These are phyloP conservation scores for Malurus cyaneus DNA, from an alignment of 2,113 vertebrate species.

Conservation along the genomic window DNA sequence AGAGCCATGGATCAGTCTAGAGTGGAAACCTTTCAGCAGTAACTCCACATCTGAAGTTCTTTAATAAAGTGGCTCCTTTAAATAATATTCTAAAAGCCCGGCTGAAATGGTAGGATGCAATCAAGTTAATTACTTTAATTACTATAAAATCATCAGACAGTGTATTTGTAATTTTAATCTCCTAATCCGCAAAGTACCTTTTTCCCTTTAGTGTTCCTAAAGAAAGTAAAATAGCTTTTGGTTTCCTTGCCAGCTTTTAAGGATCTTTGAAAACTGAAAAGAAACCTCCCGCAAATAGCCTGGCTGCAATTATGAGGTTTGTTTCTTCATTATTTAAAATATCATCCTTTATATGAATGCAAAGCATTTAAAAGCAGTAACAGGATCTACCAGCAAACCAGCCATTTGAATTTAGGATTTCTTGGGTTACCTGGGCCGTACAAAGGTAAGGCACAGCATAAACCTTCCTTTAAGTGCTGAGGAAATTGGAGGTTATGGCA, in stretches of 20 bases:
- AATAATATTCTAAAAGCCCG: neutral
- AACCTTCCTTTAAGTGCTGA: neutral
- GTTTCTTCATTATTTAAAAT: neutral
- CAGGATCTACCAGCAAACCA: neutral
- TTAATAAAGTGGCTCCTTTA: neutral
- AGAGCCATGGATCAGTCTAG: neutral
- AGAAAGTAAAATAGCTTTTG: slow-evolving; percentile 19
- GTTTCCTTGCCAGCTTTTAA: slow-evolving; percentile 34
- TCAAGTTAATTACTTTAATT: slow-evolving; percentile 54
- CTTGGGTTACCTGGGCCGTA: neutral
- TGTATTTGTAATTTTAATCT: slow-evolving; percentile 52
- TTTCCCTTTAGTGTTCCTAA: slow-evolving; percentile 14
- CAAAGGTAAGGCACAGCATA: neutral
- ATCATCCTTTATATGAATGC: neutral
- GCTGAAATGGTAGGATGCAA: neutral
- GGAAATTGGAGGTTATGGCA: neutral
- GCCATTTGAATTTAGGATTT: neutral
- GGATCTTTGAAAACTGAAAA: slow-evolving; percentile 28
- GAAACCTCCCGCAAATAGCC: slow-evolving; percentile 26
- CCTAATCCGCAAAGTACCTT: slow-evolving; percentile 35
- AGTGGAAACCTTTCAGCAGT: neutral
- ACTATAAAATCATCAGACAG: slow-evolving; percentile 20
- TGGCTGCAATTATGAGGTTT: neutral
- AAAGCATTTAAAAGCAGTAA: neutral
- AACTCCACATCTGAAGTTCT: slow-evolving; percentile 26